Evolutionary conservation across 2,888 invertebrate species (phyloP), one percentile per base, ranked within the genome.

Genomic region (Polylopha cassiicola): DNA sequence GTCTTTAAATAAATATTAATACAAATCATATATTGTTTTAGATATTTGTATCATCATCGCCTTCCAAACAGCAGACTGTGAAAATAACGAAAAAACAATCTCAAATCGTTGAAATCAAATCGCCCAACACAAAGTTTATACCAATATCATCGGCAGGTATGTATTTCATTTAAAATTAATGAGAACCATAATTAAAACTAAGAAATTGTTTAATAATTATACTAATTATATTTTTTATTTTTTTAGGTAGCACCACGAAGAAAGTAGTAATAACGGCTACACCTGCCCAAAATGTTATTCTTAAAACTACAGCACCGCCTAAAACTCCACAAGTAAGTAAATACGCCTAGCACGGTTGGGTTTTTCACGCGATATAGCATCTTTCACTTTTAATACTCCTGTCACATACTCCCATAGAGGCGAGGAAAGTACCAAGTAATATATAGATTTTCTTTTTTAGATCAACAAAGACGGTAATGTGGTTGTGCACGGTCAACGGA

Each of bases 111-210:
- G 65, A 87, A 1, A 72, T 90, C 4, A 92, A 92, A 71, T 60
- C 76, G 5, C 89, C 92, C 7, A 91, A 92, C 0, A 87, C 92
- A 16, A 92, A 91, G 75, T 88, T 93, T 50, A 74, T 91, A 45
- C 90, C 92, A 6, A 89, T 90, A 3, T 88, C 90, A 9, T 73
- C 71, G 11, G 74, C 76, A 32, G 73, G 73, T n/a, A n/a, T n/a
- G n/a, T n/a, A n/a, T n/a, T n/a, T n/a, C n/a, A n/a, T n/a, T n/a
- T n/a, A n/a, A n/a, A n/a, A n/a, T n/a, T n/a, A n/a, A n/a, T n/a
- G n/a, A n/a, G n/a, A n/a, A n/a, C n/a, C n/a, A n/a, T n/a, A n/a
- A n/a, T n/a, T n/a, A n/a, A n/a, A n/a, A n/a, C n/a, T n/a, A 13
- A n/a, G 6, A n/a, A 31, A n/a, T 13, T n/a, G 4, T 31, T 5